Evolutionary conservation across 2,888 invertebrate species (phyloP), one percentile per base, ranked within the genome.

Genomic region (Mongoloraphidia duomilia): DNA sequence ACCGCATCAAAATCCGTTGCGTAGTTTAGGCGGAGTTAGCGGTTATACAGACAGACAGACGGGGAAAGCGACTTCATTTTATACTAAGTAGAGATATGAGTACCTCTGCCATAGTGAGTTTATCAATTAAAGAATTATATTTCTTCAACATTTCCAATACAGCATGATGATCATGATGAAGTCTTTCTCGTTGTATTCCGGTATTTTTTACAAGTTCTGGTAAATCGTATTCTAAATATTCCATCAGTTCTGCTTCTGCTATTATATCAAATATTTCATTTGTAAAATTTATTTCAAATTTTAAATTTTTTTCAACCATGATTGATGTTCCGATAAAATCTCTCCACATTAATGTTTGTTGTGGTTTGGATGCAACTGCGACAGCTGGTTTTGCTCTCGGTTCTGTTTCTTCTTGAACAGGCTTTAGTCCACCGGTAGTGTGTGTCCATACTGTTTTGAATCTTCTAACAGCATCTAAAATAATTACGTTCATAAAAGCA

Each of bases 201-300:
- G 76, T 69, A 50, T 74, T 72, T 40, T 72, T 67, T 13, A 81
- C 60, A 3, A 68, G 64, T 1, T 68, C 61, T 0, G 78, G 74
- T 41, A 82, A 56, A 35, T 68, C 59, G 53, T 75, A 79, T 2
- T 84, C 83, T 40, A 86, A 63, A 57, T 77, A 76, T 59, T 87
- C 86, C 68, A 89, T 73, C 2, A 85, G 67, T 63, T 84, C 83
- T 1, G 84, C 82, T 63, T 87, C 85, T 17, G 76, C 76, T 55
- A 85, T 77, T 1, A 79, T 67, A 49, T 79, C 75, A 57, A 84
- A 84, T 34, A 88, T 69, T 4, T 77, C 70, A 34, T 65, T 65
- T 52, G 80, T 71, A 56, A 87, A 80, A 61, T 86, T 82, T 0
- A 84, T 67, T 41, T 72, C 65, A 59, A 86, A 84, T 53, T 76